Base-by-base conservation (phyloP, 2,888 invertebrate genomes). In the Troides oblongomaculatus region DNA sequence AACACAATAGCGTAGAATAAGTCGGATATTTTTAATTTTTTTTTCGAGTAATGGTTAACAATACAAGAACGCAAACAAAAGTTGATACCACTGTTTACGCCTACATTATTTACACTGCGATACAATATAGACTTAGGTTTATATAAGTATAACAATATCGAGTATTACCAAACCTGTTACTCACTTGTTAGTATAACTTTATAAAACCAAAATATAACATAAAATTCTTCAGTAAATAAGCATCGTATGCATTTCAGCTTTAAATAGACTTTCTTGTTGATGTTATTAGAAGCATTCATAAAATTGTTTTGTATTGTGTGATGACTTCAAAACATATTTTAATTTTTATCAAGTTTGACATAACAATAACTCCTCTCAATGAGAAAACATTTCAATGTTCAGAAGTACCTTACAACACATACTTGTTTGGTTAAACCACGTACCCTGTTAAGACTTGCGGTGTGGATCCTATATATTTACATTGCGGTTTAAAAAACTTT, bases 1-100 rank as follows among this genome's bases (percentile, higher is more conserved):
- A 78, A 77, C 74, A 58, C 12, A 64, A 64, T 61, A 46, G 66
- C 66, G 50, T 53, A 58, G 30, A 62, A 50, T 57, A n/a, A 66
- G n/a, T 60, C 36, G 14, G 46, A 60, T 50, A 64, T 36, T 71
- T 65, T 66, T 30, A 56, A 25, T 25, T 25, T 25, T 30, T 62
- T 66, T 70, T 60, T 66, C 53, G 60, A 63, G 43, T 63, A 59
- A 64, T 63, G 30, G 18, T 43, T 53, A 66, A 59, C 53, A 61
- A 64, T 70, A 70, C 61, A 61, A 53, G 18, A 61, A 61, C 30
- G 61, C 60, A 67, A 70, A 64, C 50, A 21, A 70, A 61, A 23
- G 2, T 57, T 25, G 8, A 46, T 36, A 59, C 18, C 64, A 53
- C 43, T 53, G 21, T 62, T 30, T 65, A 61, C 23, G 21, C 61